Conservation (phyloP, 2,888 invertebrate species). For the Drosophila borborema region DNA sequence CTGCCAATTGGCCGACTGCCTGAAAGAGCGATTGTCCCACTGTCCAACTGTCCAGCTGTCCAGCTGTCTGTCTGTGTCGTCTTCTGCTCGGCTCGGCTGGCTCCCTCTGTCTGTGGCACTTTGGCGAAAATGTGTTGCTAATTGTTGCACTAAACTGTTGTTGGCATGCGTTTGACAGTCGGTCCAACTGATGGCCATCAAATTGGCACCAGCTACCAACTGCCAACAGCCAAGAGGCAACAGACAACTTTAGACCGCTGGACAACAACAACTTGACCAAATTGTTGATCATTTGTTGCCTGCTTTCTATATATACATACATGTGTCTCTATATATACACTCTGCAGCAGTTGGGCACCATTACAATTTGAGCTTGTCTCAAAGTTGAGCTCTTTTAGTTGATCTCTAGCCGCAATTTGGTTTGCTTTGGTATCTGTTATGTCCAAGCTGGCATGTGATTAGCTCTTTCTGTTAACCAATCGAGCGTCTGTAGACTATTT, state of each 20-base stretch:
- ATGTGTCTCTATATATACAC: background rate
- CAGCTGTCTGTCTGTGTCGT: conserved; percentile 1
- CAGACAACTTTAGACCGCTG: background rate
- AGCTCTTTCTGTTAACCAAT: background rate
- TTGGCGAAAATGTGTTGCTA: conserved; percentile 78
- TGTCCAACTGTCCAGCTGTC: conserved; percentile 23
- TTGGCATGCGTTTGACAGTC: conserved; percentile 80
- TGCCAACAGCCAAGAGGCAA: conserved; percentile 3
- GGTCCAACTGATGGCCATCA: conserved; percentile 63
- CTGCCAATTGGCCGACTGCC: conserved; percentile 21
- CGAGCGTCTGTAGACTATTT: background rate
- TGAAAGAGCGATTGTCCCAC: conserved; percentile 24
- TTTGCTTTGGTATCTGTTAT: background rate
- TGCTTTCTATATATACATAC: background rate
- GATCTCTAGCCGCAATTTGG: background rate
- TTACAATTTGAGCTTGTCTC: background rate
- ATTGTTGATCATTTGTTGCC: conserved; percentile 20
- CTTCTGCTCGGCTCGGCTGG: background rate
- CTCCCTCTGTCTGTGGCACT: conserved; percentile 55
- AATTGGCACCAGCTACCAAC: conserved; percentile 54
- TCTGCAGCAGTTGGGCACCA: background rate
- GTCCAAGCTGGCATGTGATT: background rate
- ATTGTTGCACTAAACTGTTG: conserved; percentile 79
- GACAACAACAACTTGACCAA: conserved; percentile 26
- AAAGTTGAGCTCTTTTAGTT: background rate